Conservation (phyloP, 1,140 invertebrate species). For the Trachelipus rathkii region DNA sequence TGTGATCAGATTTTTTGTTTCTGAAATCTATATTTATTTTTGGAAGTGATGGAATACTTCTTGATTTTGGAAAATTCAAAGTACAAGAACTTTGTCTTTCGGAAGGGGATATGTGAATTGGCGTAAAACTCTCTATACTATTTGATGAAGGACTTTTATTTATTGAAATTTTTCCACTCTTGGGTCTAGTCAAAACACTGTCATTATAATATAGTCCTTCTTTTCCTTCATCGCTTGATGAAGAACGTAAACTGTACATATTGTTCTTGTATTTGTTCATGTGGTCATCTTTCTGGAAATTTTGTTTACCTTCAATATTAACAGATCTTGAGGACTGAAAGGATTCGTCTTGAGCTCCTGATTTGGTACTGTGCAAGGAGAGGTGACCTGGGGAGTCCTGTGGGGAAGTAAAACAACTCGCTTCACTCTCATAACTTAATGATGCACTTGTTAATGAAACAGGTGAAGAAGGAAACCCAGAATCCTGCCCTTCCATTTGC, state of each 20-base stretch:
- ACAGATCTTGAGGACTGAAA: background rate
- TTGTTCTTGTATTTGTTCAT: background rate
- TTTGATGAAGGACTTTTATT: too few species aligned
- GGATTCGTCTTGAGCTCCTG: background rate
- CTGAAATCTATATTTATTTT: too few species aligned
- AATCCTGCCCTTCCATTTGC: slow-evolving; percentile 30
- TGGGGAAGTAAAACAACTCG: slow-evolving; percentile 35
- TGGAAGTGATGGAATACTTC: too few species aligned
- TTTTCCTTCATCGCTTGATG: background rate
- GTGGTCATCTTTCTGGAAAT: background rate
- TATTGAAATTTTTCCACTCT: background rate
- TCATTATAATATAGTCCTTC: background rate
- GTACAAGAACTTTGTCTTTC: background rate
- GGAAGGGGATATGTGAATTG: background rate
- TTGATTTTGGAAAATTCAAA: too few species aligned
- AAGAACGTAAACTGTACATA: too few species aligned
- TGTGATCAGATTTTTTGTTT: too few species aligned
- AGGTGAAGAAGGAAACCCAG: slow-evolving; percentile 30
- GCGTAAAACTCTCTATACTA: background rate
- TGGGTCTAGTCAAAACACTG: background rate
- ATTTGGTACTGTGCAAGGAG: background rate
- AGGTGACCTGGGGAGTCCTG: slow-evolving; percentile 32
- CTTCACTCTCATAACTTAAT: slow-evolving; percentile 38
- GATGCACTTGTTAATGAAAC: slow-evolving; percentile 35
- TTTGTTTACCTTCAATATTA: background rate